Percentiles rank a stretch among this genome's conserved stretches.
Evolutionary conservation across 2,797 vertebrate genomes (phyloP).

Genomic region (Artibeus lituratus): DNA sequence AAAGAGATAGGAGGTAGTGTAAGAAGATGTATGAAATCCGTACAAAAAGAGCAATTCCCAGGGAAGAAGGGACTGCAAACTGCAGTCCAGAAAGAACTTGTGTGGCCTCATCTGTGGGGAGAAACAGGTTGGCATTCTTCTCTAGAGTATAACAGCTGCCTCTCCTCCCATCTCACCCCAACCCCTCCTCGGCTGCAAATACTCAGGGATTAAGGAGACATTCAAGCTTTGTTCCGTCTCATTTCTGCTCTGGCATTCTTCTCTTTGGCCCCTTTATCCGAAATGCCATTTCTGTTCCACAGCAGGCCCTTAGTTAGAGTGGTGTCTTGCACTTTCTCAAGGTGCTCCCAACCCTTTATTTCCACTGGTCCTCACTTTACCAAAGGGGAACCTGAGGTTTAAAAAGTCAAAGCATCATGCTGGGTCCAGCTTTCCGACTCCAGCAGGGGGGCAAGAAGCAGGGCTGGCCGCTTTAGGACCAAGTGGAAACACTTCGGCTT

Average conservation of each 20-base stretch:
- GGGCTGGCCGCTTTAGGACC: neutral
- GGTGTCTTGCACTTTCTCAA: slow-evolving; percentile 32
- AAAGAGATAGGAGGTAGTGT: neutral
- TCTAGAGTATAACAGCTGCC: slow-evolving; percentile 70
- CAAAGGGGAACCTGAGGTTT: neutral
- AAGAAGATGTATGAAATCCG: slow-evolving; percentile 10
- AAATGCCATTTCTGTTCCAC: slow-evolving; percentile 49
- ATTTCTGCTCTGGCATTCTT: slow-evolving; percentile 72
- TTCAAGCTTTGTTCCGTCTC: slow-evolving; percentile 74
- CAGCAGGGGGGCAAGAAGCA: neutral
- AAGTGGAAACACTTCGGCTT: neutral
- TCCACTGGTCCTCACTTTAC: neutral
- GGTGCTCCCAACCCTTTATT: neutral
- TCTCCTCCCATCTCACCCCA: slow-evolving; percentile 63
- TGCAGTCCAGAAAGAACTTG: slow-evolving; percentile 44
- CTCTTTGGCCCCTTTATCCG: slow-evolving; percentile 53
- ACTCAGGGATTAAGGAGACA: slow-evolving; percentile 76
- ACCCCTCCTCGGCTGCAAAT: slow-evolving; percentile 68
- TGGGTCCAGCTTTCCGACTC: neutral
- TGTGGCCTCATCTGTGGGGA: slow-evolving; percentile 63
- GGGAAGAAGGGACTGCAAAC: neutral
- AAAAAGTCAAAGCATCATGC: neutral
- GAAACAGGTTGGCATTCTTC: slow-evolving; percentile 74
- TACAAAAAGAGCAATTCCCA: neutral
- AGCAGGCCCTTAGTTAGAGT: neutral